Conservation (phyloP, 2,113 vertebrate genomes). For the Apodemus speciosus region DNA sequence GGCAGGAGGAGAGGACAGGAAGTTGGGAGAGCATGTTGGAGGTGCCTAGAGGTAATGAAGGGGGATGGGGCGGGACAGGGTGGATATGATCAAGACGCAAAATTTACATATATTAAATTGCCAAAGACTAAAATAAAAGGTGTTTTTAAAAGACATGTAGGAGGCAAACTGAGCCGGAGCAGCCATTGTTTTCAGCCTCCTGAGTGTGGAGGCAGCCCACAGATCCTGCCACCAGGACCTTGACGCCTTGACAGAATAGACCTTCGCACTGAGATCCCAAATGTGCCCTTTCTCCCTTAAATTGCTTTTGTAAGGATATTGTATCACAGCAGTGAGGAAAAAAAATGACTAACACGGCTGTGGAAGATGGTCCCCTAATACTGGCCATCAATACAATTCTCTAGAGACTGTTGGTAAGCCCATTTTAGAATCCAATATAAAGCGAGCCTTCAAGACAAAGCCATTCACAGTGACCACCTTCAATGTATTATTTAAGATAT, state of each 20-base stretch:
- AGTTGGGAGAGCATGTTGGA: neutral
- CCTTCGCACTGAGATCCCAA: neutral
- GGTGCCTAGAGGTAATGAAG: neutral
- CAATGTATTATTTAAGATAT: neutral
- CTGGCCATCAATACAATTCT: neutral
- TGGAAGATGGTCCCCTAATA: neutral
- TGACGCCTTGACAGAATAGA: neutral
- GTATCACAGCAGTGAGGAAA: neutral
- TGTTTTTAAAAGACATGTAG: neutral
- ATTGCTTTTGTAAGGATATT: neutral
- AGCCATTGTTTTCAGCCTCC: neutral
- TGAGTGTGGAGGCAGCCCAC: neutral
- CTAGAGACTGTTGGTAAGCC: neutral
- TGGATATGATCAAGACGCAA: neutral
- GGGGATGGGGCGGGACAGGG: neutral
- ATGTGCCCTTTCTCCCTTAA: neutral
- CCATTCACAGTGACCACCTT: neutral
- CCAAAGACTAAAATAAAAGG: neutral
- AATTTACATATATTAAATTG: neutral
- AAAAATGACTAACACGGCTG: neutral
- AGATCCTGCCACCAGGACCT: neutral
- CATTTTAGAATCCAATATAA: neutral
- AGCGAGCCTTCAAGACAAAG: conserved; percentile 8
- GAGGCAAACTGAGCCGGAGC: neutral
- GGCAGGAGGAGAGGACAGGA: neutral